Conservation (phyloP, 2,113 vertebrate genomes). For the Sardina pilchardus region DNA sequence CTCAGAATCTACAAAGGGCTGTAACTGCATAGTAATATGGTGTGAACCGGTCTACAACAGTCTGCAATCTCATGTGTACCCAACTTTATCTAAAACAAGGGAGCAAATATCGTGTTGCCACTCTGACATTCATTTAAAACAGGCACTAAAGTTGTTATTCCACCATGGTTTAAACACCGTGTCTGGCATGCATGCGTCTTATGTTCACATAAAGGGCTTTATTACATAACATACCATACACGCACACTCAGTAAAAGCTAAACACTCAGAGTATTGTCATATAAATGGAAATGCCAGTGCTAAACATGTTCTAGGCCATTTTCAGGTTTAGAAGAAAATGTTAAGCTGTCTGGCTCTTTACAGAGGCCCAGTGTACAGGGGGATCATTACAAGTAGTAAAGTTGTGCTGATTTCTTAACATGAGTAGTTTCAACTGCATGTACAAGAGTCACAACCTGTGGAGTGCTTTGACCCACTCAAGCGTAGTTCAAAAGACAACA, state of each 20-base stretch:
- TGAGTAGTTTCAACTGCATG: no score
- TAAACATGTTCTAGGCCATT: neutral
- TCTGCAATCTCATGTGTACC: no score
- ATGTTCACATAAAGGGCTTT: neutral
- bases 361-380: neutral
- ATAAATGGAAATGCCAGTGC: neutral
- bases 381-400: neutral
- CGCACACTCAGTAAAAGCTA: neutral
- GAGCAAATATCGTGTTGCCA: neutral
- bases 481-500: slow-evolving; percentile 24
- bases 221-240: neutral
- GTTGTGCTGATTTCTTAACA: neutral
- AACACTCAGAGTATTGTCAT: neutral
- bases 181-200: neutral
- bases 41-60: no score
- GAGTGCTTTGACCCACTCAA: neutral
- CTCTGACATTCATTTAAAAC: neutral
- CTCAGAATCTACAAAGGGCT: neutral
- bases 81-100: neutral
- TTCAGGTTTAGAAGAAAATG: neutral
- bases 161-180: neutral
- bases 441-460: neutral
- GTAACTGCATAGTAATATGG: no score
- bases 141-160: neutral
- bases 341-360: neutral